Base-by-base conservation (phyloP, 2,113 vertebrate genomes). In the Pluvianellus socialis region DNA sequence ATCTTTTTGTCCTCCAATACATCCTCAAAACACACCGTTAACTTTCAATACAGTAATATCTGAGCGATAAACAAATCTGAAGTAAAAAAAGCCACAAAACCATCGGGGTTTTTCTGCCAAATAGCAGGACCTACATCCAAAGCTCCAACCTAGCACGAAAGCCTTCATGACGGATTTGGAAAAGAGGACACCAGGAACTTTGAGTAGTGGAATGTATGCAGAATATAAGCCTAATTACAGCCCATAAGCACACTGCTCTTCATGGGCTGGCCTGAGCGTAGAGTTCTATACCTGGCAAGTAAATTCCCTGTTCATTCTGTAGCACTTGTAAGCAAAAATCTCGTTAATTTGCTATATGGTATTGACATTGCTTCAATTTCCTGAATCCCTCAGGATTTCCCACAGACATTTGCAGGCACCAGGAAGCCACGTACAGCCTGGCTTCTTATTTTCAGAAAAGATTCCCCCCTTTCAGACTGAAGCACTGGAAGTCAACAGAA, bases 261-360 rank as follows among this genome's bases (percentile, higher is more conserved):
- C 21, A 47, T 62, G 9, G 42, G 14, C 9, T 45, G 16, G 3
- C 14, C 1, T 0, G 1, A 53, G 26, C 1, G 2, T 2, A 74
- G 26, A 28, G 27, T 28, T 65, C n/a, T 15, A 5, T 32, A 3
- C 14, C 14, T 35, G 5, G 1, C 1, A 1, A 47, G 19, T 30
- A 44, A 81, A 58, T 4, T 81, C 71, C 42, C 2, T 0, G 32
- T 14, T 47, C 13, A 12, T 58, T 80, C 45, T 30, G 17, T 15
- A 71, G 42, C 56, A 33, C 10, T 6, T 2, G 0, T 7, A 79
- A 50, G 13, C 26, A 32, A 26, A 18, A 75, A 62, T 42, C 32
- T 17, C 2, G 0, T 1, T 1, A 1, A n/a, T 20, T 44, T 61
- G 8, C 53, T 55, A 33, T 1, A 19, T 0, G 6, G 20, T 61